Evolutionary conservation across 2,113 vertebrate genomes (phyloP).

Genomic region (Amia ocellicauda): DNA sequence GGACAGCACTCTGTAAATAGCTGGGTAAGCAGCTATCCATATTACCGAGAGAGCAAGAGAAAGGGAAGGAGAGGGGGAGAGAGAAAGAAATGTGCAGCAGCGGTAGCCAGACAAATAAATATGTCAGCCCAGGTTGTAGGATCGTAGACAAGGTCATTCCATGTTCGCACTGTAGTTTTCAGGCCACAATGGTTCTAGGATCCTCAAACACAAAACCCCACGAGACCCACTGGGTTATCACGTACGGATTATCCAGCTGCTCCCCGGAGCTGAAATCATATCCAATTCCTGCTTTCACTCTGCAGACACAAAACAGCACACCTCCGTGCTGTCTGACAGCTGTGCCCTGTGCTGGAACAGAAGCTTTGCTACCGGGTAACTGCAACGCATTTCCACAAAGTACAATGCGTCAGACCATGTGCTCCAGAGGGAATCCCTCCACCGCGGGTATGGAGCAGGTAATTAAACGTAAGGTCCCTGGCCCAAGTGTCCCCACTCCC

Average conservation of each 20-base stretch:
- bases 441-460: constrained; percentile 28
- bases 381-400: constrained; percentile 61
- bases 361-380: constrained; percentile 25
- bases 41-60: constrained; percentile 29
- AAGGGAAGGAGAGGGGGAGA: constrained; percentile 13
- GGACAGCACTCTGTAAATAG: constrained; percentile 32
- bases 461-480: not conserved
- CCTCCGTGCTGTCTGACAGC: not conserved
- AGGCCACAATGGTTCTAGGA: not conserved
- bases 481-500: not conserved
- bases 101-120: not conserved
- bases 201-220: not conserved
- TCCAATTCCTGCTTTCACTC: not conserved
- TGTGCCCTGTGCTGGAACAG: not conserved
- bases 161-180: not conserved
- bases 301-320: not conserved
- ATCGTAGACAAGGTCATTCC: constrained; percentile 62
- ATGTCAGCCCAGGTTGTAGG: no score
- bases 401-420: constrained; percentile 63
- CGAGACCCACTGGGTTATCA: not conserved
- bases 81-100: constrained; percentile 30
- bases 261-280: not conserved
- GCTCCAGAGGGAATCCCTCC: constrained; percentile 61
- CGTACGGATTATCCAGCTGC: not conserved
- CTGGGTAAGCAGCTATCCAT: constrained; percentile 54